Evolutionary conservation across 2,113 vertebrate genomes (phyloP).

Genomic region (Macquaria australasica): DNA sequence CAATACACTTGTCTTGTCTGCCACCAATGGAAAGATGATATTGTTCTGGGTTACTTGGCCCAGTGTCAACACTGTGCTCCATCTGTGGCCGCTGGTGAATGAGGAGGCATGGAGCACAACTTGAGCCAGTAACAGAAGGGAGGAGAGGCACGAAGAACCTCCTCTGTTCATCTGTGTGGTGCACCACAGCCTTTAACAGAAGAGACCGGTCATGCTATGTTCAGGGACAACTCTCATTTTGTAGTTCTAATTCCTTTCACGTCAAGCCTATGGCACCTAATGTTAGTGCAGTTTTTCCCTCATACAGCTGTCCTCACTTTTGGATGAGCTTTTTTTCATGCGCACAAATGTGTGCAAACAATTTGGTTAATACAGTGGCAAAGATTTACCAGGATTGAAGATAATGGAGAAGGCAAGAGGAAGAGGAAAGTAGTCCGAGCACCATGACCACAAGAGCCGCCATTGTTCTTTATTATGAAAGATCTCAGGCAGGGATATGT

Average conservation of each 20-base stretch:
- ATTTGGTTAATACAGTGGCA: slow-evolving; percentile 13
- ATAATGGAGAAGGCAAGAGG: slow-evolving; percentile 40
- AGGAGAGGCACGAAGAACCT: slow-evolving; percentile 25
- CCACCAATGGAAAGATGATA: slow-evolving; percentile 68
- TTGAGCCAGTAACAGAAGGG: slow-evolving; percentile 52
- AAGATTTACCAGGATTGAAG: slow-evolving; percentile 24
- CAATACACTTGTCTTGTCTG: slow-evolving; percentile 56
- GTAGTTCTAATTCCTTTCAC: neutral
- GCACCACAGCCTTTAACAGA: slow-evolving; percentile 13
- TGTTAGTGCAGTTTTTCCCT: slow-evolving; percentile 1
- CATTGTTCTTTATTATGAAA: slow-evolving; percentile 64
- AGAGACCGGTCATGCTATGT: slow-evolving; percentile 1
- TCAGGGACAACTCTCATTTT: slow-evolving; percentile 4
- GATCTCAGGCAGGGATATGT: slow-evolving; percentile 50
- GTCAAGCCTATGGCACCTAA: neutral
- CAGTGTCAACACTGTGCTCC: slow-evolving; percentile 60
- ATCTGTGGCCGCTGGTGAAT: slow-evolving; percentile 67
- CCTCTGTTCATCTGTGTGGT: slow-evolving; percentile 17
- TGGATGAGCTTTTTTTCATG: slow-evolving; percentile 22
- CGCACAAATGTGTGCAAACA: slow-evolving; percentile 16
- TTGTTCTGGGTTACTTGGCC: slow-evolving; percentile 71
- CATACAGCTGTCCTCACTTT: slow-evolving; percentile 4
- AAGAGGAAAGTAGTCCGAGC: slow-evolving; percentile 31
- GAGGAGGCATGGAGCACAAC: slow-evolving; percentile 53
- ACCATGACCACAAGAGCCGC: slow-evolving; percentile 40